Evolutionary conservation across 2,888 invertebrate species (phyloP), one percentile per base, ranked within the genome.

Genomic region (Bembecia ichneumoniformis): DNA sequence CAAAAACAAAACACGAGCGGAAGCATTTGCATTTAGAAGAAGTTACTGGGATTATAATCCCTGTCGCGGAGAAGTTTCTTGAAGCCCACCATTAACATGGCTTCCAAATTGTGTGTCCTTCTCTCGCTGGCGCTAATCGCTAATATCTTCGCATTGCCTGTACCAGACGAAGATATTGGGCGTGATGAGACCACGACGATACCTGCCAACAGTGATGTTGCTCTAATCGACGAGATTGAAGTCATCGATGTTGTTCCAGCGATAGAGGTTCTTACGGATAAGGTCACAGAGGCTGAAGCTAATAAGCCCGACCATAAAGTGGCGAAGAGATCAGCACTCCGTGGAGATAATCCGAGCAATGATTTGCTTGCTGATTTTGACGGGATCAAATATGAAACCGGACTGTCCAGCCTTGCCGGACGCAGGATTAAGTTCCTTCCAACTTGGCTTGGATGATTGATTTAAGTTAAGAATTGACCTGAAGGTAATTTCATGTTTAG

Each of bases 391-490:
- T 71, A 70, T 45, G 81, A 81, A 40, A 71, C 71, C 43, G 73
- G 72, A 1, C 53, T 77, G 7, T 63, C 72, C 1, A 71, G 74
- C 52, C 51, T 84, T 1, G 80, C 66, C 43, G 80, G 80, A 4
- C 71, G 87, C 51, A 80, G 81, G 62, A 86, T 87, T 44, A 86
- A 81, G 61, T 78, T 82, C 51, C 66, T 87, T 9, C 87, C 87
- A 2, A 71, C 83, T 5, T 87, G 81, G 80, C 66, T 74, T 43
- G 87, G 86, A 47, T 81, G 35, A 35, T 28, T 28, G 28, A 28
- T 28, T 28, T 28, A 28, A 28, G 9, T 28, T 28, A 28, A 28
- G 28, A 28, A 28, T 28, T 28, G 5, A 28, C 1, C 28, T 28
- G 28, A 28, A 28, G 28, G 28, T 28, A 28, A 28, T 9, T 9